Evolutionary conservation across 1,140 invertebrate genomes (phyloP).

Genomic region (Archegozetes longisetosus): DNA sequence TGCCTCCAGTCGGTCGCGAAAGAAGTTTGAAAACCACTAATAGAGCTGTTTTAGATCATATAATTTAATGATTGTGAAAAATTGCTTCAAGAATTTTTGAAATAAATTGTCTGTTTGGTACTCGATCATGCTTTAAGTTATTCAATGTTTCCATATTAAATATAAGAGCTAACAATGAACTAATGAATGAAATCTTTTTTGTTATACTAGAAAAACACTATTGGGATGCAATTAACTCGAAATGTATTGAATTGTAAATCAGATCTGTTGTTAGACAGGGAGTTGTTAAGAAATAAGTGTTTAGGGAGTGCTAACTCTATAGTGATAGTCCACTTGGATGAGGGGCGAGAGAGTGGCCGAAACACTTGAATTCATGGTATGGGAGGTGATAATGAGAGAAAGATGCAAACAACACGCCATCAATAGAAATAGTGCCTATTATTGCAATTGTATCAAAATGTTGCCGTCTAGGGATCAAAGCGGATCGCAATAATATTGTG

Average conservation of each 20-base stretch:
- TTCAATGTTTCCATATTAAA: too few relatives aligned
- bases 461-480: background rate
- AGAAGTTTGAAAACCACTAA: too few relatives aligned
- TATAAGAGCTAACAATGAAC: too few relatives aligned
- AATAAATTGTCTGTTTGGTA: too few relatives aligned
- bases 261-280: background rate
- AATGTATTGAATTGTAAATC: background rate
- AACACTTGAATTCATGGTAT: background rate
- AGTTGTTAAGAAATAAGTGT: background rate
- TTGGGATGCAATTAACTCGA: background rate
- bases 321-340: background rate
- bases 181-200: too few relatives aligned
- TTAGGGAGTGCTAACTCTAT: background rate
- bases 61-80: too few relatives aligned
- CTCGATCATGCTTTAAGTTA: too few relatives aligned
- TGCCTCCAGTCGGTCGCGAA: too few relatives aligned
- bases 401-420: background rate
- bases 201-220: too few relatives aligned
- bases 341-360: background rate
- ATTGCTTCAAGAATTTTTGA: too few relatives aligned
- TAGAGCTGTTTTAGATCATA: too few relatives aligned
- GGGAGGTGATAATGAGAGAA: background rate
- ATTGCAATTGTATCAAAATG: background rate
- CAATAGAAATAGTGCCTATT: background rate
- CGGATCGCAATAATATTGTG: background rate